Evolutionary conservation across 1,140 invertebrate species (phyloP), one percentile per base, ranked within the genome.

Genomic region (Physella acuta): DNA sequence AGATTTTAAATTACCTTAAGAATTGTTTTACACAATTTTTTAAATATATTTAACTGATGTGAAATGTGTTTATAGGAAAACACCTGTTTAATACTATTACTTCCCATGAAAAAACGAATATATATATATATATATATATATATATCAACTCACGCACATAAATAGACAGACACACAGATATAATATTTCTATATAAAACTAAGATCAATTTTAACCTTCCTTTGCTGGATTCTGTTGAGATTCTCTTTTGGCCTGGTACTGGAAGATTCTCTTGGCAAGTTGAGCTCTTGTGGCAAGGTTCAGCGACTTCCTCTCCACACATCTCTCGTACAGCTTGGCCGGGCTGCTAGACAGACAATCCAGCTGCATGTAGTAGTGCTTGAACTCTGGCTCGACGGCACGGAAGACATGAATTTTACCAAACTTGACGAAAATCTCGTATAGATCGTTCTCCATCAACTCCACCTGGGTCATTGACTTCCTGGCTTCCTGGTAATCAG

Each of bases 401-500:
- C 91, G 85, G 74, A 93, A 87, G n/a, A 89, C 80, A 79, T 92
- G 90, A 1, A 92, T 59, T 62, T 88, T 84, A 39, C 71, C 68
- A 70, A 85, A 86, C 36, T 85, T 81, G 8, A 90, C 78, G 75
- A 92, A 92, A 85, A 92, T 88, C 55, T 89, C 86, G 72, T 89
- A 90, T 20, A 92, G 74, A 69, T 88, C 80, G 11, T 49, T 44
- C 17, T 67, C 70, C 30, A 65, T 53, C 55, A 77, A 71, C 34
- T 78, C 73, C 17, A 65, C 61, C 3, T 68, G 33, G 4, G 73
- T 53, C 16, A 89, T 78, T 55, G 85, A 80, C 81, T 90, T 91
- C 11, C 92, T 87, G 55, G 89, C 89, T 70, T 83, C 82, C 24
- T 90, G 86, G 82, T 93, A 95, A 87, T 97, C 94, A 71, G 88